Evolutionary conservation across 2,113 vertebrate species (phyloP).

Genomic region (Pituophis catenifer): DNA sequence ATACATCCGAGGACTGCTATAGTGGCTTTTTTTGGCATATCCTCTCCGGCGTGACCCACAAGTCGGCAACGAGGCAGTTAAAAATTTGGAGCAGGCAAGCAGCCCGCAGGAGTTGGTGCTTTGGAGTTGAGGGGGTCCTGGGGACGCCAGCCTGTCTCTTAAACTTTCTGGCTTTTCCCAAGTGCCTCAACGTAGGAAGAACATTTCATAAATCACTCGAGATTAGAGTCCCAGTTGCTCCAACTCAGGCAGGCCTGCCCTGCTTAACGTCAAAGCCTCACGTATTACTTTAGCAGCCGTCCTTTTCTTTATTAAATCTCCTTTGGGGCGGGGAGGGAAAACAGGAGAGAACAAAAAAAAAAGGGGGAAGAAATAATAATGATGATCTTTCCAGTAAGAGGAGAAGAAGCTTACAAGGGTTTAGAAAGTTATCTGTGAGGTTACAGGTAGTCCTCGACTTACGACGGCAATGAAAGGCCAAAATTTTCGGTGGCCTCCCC

Average conservation of each 20-base stretch:
- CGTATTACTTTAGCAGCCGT: constrained; percentile 89
- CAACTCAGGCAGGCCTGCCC: constrained; percentile 83
- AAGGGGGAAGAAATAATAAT: constrained; percentile 72
- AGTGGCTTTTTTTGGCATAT: too few species aligned
- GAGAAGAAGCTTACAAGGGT: constrained; percentile 80
- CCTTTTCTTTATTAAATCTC: constrained; percentile 89
- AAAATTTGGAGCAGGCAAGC: constrained; percentile 68
- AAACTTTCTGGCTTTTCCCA: constrained; percentile 90
- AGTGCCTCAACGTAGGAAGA: constrained; percentile 88
- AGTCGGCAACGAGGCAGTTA: constrained; percentile 73
- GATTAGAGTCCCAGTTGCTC: constrained; percentile 95
- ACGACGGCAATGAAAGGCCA: too few species aligned
- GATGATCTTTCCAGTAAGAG: constrained; percentile 84
- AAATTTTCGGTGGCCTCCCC: too few species aligned
- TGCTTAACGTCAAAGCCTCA: constrained; percentile 96
- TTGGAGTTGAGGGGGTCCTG: constrained; percentile 64
- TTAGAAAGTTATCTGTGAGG: constrained; percentile 87
- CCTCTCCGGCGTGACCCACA: constrained; percentile 28
- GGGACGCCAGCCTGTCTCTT: constrained; percentile 96
- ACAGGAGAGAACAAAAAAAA: background rate
- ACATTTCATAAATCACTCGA: constrained; percentile 96
- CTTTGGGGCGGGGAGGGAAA: constrained; percentile 58
- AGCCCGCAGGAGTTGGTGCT: constrained; percentile 80
- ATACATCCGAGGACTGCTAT: too few species aligned
- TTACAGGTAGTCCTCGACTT: constrained; percentile 31